Evolutionary conservation across 2,888 invertebrate species (phyloP), one percentile per base, ranked within the genome.

Genomic region (Amphipoea oculea): DNA sequence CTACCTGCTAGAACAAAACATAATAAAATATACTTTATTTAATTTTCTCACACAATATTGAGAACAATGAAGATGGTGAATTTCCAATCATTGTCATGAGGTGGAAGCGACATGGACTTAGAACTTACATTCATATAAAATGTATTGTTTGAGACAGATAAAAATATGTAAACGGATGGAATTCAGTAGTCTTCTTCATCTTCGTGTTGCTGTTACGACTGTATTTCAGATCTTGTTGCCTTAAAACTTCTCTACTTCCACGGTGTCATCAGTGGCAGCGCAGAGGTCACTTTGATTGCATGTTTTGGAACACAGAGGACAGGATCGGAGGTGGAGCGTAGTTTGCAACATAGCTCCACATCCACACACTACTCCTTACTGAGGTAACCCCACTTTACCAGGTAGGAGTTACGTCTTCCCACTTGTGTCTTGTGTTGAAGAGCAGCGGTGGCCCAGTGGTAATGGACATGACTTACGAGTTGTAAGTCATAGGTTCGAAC

Each of bases 1-100:
- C 77, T 81, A 51, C 77, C 73, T 14, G 29, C 40, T 57, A 17
- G 23, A 51, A 42, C 14, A 71, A 40, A 45, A 54, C 20, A 66
- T 7, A 67, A 2, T 36, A 36, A 20, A 29, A n/a, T 42, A 63
- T 63, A 63, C 29, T 14, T 68, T 79, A 57, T 54, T 54, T 40
- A 23, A 68, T 48, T 40, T 36, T 29, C 20, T 29, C 7, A 29
- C 1, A 23, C 3, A 60, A 68, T 51, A 60, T 48, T 68, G 7
- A 68, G 29, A 60, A 78, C 48, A 60, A 40, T 40, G 48, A 57
- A 48, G 7, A 29, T 29, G 29, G 45, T 20, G 40, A 7, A 70
- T 17, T 48, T 17, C 17, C 36, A 12, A 51, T 40, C n/a, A n/a
- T 67, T 29, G 7, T 23, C n/a, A 11, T 48, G 1, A 12, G 0